Conservation (phyloP, 2,888 invertebrate genomes). For the Drosophila peninsularis region DNA sequence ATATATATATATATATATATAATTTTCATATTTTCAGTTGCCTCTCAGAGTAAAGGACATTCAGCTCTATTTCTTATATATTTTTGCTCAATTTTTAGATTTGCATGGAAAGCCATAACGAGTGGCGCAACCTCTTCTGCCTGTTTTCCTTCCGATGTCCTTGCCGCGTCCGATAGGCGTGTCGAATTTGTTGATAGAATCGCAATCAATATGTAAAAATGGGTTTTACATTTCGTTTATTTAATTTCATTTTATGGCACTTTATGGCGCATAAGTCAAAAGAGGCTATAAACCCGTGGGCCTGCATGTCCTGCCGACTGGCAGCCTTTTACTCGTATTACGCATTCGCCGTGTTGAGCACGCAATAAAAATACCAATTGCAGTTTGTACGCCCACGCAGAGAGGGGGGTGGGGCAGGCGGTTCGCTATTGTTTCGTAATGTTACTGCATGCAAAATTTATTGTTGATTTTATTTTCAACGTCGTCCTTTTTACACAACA, state of each 20-base stretch:
- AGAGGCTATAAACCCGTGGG: constrained; percentile 55
- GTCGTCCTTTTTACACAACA: constrained; percentile 78
- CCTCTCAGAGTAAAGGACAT: too few relatives aligned
- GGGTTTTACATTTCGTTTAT: constrained; percentile 72
- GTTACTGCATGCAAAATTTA: constrained; percentile 77
- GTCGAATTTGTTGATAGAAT: constrained; percentile 66
- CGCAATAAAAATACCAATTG: constrained; percentile 81
- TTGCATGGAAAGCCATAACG: not conserved
- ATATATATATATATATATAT: too few relatives aligned
- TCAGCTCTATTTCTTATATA: too few relatives aligned
- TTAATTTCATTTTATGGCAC: constrained; percentile 77
- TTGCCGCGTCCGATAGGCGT: constrained; percentile 32
- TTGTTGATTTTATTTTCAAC: constrained; percentile 80
- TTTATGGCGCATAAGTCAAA: constrained; percentile 78
- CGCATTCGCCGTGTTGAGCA: constrained; percentile 80
- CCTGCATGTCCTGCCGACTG: constrained; percentile 54
- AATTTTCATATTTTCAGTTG: too few relatives aligned
- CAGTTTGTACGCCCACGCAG: constrained; percentile 54
- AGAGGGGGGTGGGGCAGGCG: not conserved
- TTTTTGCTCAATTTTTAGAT: not conserved
- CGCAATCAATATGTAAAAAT: constrained; percentile 71
- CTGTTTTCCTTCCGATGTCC: constrained; percentile 9
- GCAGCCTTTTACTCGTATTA: constrained; percentile 63
- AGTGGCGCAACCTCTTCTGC: constrained; percentile 17
- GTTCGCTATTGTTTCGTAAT: constrained; percentile 76